phyloP scores from a whole-genome alignment of 2,797 vertebrate species.

The Vireo griseus region DNA sequence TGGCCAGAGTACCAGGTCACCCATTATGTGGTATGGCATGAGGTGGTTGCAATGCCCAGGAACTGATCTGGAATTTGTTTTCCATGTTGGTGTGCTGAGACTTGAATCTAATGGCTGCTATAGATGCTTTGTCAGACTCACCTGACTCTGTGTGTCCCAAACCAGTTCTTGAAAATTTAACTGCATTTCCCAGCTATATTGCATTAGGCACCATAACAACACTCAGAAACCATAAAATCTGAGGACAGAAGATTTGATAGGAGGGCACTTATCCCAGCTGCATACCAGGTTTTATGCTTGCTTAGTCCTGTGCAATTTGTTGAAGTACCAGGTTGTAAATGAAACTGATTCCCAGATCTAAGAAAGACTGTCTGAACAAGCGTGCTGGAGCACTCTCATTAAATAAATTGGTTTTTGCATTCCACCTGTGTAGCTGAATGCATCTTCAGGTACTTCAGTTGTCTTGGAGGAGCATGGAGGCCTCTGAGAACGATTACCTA shows the following conservation, averaged over 20 bases:
- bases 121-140: neutral
- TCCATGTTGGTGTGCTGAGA: neutral
- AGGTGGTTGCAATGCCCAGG: neutral
- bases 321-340: neutral
- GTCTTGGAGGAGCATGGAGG: neutral
- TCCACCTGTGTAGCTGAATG: neutral
- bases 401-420: neutral
- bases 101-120: neutral
- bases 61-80: neutral
- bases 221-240: neutral
- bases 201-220: neutral
- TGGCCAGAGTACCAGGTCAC: neutral
- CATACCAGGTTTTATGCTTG: neutral
- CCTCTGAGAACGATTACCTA: neutral
- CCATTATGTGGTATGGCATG: neutral
- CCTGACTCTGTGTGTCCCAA: neutral
- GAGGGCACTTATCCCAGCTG: neutral
- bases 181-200: neutral
- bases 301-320: neutral
- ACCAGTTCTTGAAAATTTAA: neutral
- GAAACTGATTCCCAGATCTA: neutral
- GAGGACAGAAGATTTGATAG: neutral
- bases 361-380: neutral
- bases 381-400: neutral
- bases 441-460: neutral